Evolutionary conservation across 1,140 invertebrate species (phyloP).

Genomic region (Manduca sexta): DNA sequence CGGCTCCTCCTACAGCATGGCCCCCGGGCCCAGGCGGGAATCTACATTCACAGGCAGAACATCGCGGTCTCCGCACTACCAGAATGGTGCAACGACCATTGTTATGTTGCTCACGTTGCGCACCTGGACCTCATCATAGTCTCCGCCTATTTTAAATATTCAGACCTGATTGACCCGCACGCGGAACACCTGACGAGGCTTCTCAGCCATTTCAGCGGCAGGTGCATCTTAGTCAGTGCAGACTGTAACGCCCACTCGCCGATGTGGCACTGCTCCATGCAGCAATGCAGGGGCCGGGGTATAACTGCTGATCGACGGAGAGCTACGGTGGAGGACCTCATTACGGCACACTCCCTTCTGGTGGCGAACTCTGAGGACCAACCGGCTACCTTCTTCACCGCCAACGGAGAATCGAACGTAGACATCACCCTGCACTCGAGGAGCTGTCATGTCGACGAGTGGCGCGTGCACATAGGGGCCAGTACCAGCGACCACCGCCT

Average conservation of each 20-base stretch:
- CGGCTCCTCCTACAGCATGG: conserved; percentile 18
- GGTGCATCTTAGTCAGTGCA: conserved; percentile 3
- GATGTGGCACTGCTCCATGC: conserved; percentile 16
- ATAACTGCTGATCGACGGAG: neutral
- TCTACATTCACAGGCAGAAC: too few species aligned
- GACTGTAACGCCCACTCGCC: conserved; percentile 32
- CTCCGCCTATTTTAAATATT: too few species aligned
- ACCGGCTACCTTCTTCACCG: conserved; percentile 18
- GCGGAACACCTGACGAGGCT: too few species aligned
- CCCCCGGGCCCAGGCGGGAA: conserved; percentile 5
- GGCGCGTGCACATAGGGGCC: conserved; percentile 16
- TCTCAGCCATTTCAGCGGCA: too few species aligned
- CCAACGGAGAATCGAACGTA: conserved; percentile 21
- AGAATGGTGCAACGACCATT: too few species aligned
- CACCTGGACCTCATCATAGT: too few species aligned
- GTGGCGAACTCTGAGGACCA: conserved; percentile 11
- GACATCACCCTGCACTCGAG: conserved; percentile 20
- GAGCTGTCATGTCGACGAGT: conserved; percentile 3
- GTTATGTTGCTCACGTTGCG: too few species aligned
- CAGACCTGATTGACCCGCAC: too few species aligned
- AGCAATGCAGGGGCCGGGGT: conserved; percentile 13
- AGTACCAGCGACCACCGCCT: conserved; percentile 28
- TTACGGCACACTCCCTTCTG: neutral
- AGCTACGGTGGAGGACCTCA: conserved; percentile 15
- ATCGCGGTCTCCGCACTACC: too few species aligned